Conservation (phyloP, 2,888 invertebrate genomes). For the Aporophyla lueneburgensis region DNA sequence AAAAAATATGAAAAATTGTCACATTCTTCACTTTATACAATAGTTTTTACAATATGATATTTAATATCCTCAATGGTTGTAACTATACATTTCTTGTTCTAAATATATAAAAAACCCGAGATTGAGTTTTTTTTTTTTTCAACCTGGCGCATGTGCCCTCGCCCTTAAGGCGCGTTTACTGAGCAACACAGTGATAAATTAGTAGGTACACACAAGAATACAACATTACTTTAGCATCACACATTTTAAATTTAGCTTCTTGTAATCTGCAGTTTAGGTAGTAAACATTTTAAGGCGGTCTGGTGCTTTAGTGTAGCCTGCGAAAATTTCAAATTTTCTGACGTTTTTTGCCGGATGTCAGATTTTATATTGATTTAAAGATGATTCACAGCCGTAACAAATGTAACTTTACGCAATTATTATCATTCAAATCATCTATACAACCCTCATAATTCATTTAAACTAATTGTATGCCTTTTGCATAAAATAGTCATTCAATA, state of each 20-base stretch:
- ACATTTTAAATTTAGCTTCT: background rate
- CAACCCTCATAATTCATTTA: too few relatives aligned
- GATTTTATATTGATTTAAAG: too few relatives aligned
- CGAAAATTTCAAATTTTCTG: too few relatives aligned
- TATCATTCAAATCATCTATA: too few relatives aligned
- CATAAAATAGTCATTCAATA: too few relatives aligned
- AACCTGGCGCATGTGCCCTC: slow-evolving; percentile 42
- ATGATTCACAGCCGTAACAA: too few relatives aligned
- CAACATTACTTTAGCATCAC: background rate
- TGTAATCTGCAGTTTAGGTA: background rate
- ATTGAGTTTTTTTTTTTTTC: slow-evolving; percentile 74
- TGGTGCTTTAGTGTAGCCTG: too few relatives aligned
- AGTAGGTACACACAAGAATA: background rate
- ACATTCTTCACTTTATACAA: slow-evolving; percentile 91
- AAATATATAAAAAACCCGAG: slow-evolving; percentile 90
- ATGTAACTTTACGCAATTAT: too few relatives aligned
- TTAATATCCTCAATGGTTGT: slow-evolving; percentile 92
- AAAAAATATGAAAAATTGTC: slow-evolving; percentile 87
- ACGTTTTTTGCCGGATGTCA: too few relatives aligned
- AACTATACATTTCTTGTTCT: slow-evolving; percentile 92
- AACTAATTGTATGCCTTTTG: too few relatives aligned
- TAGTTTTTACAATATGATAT: slow-evolving; percentile 91
- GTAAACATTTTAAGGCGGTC: background rate
- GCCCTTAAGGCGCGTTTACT: background rate
- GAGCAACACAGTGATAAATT: background rate